phyloP scores from a whole-genome alignment of 2,888 invertebrate species.

The Chorisops tibialis region DNA sequence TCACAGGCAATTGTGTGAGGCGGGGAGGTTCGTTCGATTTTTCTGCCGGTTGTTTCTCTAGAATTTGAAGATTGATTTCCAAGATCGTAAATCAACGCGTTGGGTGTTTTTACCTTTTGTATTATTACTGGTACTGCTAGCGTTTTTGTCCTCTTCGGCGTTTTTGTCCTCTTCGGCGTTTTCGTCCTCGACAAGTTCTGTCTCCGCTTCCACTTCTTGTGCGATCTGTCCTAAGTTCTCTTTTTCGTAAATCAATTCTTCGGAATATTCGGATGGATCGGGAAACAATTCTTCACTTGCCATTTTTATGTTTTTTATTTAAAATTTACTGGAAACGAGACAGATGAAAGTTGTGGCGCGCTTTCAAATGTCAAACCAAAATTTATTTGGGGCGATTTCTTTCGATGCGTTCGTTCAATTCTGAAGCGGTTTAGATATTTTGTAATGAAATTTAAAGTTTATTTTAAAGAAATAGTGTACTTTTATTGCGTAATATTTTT shows the following conservation, averaged over 20 bases:
- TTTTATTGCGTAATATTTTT: too few species aligned
- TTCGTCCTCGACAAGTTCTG: not conserved
- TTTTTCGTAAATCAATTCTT: constrained; percentile 3
- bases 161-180: too few species aligned
- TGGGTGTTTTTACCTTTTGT: too few species aligned
- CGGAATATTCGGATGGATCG: not conserved
- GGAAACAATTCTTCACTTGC: constrained; percentile 20
- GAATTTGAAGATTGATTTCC: not conserved
- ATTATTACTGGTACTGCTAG: too few species aligned
- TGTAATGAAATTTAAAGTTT: too few species aligned
- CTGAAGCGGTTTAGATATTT: too few species aligned
- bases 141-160: too few species aligned
- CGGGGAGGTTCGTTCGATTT: constrained; percentile 35
- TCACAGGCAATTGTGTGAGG: constrained; percentile 58
- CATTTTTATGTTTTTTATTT: not conserved
- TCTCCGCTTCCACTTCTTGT: constrained; percentile 5
- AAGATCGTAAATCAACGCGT: not conserved
- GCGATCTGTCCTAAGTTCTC: not conserved
- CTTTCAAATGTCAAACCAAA: too few species aligned
- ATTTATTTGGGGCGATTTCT: too few species aligned
- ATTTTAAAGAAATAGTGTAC: too few species aligned
- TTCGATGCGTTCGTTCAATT: too few species aligned
- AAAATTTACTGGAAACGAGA: not conserved
- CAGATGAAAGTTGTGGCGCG: too few species aligned
- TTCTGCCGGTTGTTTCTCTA: constrained; percentile 21